These are phyloP conservation scores for Ameiurus melas DNA, from an alignment of 2,113 vertebrate species.

Conservation along the genomic window DNA sequence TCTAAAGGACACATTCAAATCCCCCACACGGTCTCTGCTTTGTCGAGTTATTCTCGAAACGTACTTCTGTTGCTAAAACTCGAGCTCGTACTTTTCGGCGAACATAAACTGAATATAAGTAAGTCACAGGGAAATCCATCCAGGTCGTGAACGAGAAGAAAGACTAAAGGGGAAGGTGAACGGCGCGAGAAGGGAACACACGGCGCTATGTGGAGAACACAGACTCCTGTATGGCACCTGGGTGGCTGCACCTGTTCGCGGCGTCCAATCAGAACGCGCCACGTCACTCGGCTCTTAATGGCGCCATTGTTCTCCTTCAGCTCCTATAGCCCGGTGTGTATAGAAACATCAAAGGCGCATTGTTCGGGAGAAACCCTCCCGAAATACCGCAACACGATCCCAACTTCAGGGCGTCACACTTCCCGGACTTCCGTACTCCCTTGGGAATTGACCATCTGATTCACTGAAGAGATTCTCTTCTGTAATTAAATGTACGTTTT, in stretches of 20 bases:
- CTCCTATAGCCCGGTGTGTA: neutral
- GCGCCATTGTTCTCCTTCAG: neutral
- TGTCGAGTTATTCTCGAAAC: no score
- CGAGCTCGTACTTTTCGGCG: neutral
- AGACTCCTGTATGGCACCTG: conserved; percentile 5
- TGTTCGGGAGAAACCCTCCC: neutral
- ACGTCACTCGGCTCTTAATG: conserved; percentile 20
- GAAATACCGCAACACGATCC: no score
- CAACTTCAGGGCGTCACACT: no score
- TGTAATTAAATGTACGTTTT: no score
- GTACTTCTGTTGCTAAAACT: no score
- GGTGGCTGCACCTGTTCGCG: neutral
- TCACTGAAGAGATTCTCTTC: neutral
- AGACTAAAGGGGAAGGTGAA: neutral
- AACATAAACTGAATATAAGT: no score
- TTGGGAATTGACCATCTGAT: neutral
- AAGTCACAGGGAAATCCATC: neutral
- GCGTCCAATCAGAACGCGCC: conserved; percentile 21
- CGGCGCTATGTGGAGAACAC: neutral
- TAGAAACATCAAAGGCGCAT: neutral
- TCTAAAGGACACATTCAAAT: neutral
- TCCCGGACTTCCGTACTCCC: rapidly evolving
- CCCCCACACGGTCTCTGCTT: no score
- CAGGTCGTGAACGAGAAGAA: neutral
- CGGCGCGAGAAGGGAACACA: neutral